Evolutionary conservation across 2,888 invertebrate genomes (phyloP).

Genomic region (Plebejus argus): DNA sequence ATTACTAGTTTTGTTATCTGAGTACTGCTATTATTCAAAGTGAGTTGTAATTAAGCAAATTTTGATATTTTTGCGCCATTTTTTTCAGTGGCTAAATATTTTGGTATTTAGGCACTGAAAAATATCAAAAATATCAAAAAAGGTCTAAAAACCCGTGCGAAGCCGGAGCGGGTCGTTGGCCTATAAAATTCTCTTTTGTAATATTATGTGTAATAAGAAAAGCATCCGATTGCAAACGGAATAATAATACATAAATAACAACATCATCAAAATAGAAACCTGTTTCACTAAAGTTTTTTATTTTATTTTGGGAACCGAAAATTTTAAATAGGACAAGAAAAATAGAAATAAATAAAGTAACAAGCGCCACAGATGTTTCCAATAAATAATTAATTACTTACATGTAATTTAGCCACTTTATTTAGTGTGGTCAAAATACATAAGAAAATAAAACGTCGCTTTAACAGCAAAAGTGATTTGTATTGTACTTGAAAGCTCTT

Average conservation of each 20-base stretch:
- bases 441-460: neutral
- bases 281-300: neutral
- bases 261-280: neutral
- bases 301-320: neutral
- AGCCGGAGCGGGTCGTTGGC: too few species aligned
- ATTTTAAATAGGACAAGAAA: neutral
- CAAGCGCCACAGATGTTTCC: neutral
- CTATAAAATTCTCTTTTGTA: too few species aligned
- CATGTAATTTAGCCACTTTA: neutral
- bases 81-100: too few species aligned
- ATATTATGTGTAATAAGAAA: too few species aligned
- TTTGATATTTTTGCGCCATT: too few species aligned
- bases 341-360: neutral
- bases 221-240: neutral
- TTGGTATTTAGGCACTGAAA: too few species aligned
- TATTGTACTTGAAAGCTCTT: too few species aligned
- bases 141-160: too few species aligned
- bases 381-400: neutral
- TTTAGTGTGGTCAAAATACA: neutral
- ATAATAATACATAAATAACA: neutral
- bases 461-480: too few species aligned
- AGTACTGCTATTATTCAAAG: neutral
- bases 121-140: too few species aligned
- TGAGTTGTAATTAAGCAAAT: neutral
- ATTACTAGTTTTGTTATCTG: constrained; percentile 2